Percentiles rank a stretch among this genome's conserved stretches.
Conservation (phyloP, 2,113 vertebrate genomes). For the Fregata magnificens region DNA sequence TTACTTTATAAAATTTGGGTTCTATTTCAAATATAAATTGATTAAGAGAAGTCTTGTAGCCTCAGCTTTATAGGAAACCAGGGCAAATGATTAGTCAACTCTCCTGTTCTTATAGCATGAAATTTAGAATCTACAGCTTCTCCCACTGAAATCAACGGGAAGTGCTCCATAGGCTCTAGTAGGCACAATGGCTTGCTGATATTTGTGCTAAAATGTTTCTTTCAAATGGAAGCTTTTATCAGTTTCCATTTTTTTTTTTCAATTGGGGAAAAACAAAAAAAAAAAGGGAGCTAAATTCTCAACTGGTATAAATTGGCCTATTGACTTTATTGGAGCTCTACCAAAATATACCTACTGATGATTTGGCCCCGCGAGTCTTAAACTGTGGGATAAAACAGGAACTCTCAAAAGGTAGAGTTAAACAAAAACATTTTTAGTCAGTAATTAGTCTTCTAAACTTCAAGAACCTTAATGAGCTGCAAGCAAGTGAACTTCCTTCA, state of each 20-base stretch:
- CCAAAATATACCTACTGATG: not conserved
- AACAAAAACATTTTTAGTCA: conserved; percentile 47
- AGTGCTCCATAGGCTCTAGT: not conserved
- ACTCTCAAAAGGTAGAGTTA: conserved; percentile 37
- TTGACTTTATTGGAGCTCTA: not conserved
- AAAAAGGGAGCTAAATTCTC: not conserved
- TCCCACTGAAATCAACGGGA: not conserved
- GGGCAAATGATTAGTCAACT: not conserved
- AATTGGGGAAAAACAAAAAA: not conserved
- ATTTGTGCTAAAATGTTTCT: not conserved
- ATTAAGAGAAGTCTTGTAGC: not conserved
- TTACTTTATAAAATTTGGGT: not conserved
- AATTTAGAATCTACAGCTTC: not conserved
- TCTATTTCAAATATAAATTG: not conserved
- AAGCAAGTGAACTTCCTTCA: conserved; percentile 43
- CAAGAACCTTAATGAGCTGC: conserved; percentile 47
- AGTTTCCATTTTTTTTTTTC: not conserved
- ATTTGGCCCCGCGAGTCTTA: not conserved
- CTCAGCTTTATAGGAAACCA: not conserved
- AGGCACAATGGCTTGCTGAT: not conserved
- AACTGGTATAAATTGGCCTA: not conserved
- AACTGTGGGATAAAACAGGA: conserved; percentile 29
- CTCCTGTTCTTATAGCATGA: not conserved
- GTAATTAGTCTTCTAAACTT: conserved; percentile 59
- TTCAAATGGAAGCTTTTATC: not conserved